A percentile compares a stretch with the other conserved stretches of the same genome.
Evolutionary conservation across 2,113 vertebrate species (phyloP).

Genomic region (Mustela lutreola): DNA sequence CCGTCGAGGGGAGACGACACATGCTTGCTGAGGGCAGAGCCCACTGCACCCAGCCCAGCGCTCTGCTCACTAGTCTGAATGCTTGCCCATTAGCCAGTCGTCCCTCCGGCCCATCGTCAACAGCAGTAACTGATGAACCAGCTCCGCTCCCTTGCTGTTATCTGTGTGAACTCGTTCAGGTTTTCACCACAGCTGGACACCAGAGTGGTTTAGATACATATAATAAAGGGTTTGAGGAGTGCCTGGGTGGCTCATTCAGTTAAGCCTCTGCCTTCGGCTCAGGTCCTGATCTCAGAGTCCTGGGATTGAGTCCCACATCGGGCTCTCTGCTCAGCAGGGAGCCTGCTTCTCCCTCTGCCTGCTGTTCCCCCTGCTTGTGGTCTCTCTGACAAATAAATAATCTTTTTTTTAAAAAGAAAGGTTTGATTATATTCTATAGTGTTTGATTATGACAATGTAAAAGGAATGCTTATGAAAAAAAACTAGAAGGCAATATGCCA

Average conservation of each 20-base stretch:
- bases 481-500: neutral
- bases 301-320: too few species aligned
- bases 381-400: too few species aligned
- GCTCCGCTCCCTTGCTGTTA: neutral
- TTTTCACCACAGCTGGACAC: conserved; percentile 20
- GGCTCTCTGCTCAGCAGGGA: too few species aligned
- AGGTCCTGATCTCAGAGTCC: too few species aligned
- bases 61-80: neutral
- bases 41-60: rapidly evolving
- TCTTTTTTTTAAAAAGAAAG: neutral
- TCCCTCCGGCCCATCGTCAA: neutral
- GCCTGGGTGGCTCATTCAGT: too few species aligned
- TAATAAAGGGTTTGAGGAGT: neutral
- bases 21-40: neutral
- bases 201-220: neutral
- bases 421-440: neutral
- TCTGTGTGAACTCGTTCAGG: neutral
- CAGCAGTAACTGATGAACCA: neutral
- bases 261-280: too few species aligned
- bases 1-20: neutral
- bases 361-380: too few species aligned
- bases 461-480: conserved; percentile 16
- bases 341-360: too few species aligned
- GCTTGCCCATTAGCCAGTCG: neutral
- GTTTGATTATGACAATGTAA: neutral